A percentile compares a stretch with the other conserved stretches of the same genome.
Conservation (phyloP, 2,888 invertebrate species). For the Toxonevra muliebris region DNA sequence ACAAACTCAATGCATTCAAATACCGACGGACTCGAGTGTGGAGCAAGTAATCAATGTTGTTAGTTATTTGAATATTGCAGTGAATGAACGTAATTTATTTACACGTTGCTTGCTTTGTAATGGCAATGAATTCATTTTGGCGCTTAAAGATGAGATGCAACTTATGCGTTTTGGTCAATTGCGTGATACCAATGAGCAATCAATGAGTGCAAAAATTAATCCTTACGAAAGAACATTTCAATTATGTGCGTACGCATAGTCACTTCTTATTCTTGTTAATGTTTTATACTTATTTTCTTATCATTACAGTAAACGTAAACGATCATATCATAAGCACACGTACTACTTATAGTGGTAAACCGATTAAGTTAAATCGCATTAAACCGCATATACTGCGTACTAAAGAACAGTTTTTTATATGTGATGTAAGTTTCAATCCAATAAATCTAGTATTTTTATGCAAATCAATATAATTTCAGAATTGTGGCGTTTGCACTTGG, state of each 20-base stretch:
- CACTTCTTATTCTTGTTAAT: not conserved
- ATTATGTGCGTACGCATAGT: conserved; percentile 29
- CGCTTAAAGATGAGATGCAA: conserved; percentile 39
- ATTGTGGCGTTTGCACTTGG: conserved; percentile 45
- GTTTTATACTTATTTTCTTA: conserved; percentile 3
- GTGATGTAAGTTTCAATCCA: conserved; percentile 42
- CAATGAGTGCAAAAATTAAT: conserved; percentile 10
- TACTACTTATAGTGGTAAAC: conserved; percentile 39
- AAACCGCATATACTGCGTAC: conserved; percentile 38
- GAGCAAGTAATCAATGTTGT: conserved; percentile 41
- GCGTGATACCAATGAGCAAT: conserved; percentile 18
- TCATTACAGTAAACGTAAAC: conserved; percentile 34
- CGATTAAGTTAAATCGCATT: conserved; percentile 41
- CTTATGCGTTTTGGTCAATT: conserved; percentile 35
- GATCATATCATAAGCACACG: conserved; percentile 36
- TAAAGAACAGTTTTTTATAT: conserved; percentile 44
- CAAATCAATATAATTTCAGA: conserved; percentile 30
- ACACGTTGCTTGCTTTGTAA: conserved; percentile 44
- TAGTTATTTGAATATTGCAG: conserved; percentile 38
- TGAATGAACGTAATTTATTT: conserved; percentile 38
- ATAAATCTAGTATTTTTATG: not conserved
- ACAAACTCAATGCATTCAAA: conserved; percentile 39
- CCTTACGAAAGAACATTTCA: conserved; percentile 28
- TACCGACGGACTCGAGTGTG: conserved; percentile 40
- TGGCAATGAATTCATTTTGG: conserved; percentile 42